Conservation (phyloP, 2,113 vertebrate genomes). For the Potamarius usumacintae region DNA sequence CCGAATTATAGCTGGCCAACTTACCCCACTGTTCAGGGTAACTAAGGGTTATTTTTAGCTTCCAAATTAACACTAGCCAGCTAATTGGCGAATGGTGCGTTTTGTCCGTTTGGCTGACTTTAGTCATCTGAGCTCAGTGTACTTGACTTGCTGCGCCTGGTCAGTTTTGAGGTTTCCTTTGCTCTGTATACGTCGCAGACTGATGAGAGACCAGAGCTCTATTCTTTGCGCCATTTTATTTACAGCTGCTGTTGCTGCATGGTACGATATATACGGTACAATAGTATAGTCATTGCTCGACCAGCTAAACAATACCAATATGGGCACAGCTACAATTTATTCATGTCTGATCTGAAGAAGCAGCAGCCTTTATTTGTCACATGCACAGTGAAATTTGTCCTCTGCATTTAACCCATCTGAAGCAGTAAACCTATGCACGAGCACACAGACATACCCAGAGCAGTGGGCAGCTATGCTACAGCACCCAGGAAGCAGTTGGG, state of each 20-base stretch:
- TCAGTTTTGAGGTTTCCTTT: not conserved
- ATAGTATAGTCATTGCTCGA: not conserved
- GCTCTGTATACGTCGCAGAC: not conserved
- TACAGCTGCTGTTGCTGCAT: not conserved
- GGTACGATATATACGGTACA: not conserved
- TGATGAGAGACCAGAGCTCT: not conserved
- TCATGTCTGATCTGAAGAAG: not conserved
- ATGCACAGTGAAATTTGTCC: too few species aligned
- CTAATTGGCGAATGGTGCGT: not conserved
- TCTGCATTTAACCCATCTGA: too few species aligned
- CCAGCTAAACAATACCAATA: not conserved
- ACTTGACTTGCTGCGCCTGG: not conserved
- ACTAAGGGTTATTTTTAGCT: not conserved
- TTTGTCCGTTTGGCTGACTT: not conserved
- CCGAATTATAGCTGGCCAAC: not conserved
- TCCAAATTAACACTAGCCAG: not conserved
- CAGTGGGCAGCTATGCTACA: too few species aligned
- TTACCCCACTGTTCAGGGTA: not conserved
- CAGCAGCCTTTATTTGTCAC: too few species aligned
- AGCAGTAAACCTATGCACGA: too few species aligned
- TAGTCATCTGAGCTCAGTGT: not conserved
- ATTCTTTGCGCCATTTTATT: not conserved
- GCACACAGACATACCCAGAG: too few species aligned
- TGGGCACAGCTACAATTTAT: not conserved
- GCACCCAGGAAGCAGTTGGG: too few species aligned